phyloP scores from a whole-genome alignment of 2,888 invertebrate species.

The Scaptomyza polygonia region DNA sequence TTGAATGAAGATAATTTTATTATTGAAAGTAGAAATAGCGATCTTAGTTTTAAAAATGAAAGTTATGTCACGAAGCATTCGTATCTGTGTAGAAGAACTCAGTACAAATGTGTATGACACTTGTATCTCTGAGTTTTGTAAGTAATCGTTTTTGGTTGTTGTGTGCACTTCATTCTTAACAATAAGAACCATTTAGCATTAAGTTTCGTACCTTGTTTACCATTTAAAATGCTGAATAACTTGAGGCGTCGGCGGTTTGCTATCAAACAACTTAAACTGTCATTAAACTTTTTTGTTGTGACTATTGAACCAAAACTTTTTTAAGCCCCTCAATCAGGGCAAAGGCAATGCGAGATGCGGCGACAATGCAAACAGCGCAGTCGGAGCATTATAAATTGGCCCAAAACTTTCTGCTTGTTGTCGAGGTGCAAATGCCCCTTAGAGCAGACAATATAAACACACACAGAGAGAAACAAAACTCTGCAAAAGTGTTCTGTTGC shows the following conservation, averaged over 20 bases:
- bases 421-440: slow-evolving; percentile 70
- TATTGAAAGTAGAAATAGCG: no score
- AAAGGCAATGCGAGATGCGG: slow-evolving; percentile 15
- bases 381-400: slow-evolving; percentile 63
- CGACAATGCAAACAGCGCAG: slow-evolving; percentile 63
- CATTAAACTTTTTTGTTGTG: slow-evolving; percentile 81
- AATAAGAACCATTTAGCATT: slow-evolving; percentile 5
- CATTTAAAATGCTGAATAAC: slow-evolving; percentile 45
- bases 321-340: slow-evolving; percentile 53
- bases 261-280: slow-evolving; percentile 82
- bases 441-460: slow-evolving; percentile 47
- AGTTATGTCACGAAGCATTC: no score
- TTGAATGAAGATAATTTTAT: no score
- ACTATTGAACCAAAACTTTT: slow-evolving; percentile 60
- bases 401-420: slow-evolving; percentile 63
- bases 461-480: slow-evolving; percentile 25
- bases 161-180: no score
- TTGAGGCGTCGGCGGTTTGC: slow-evolving; percentile 41
- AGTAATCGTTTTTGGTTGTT: background rate
- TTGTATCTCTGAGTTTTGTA: no score
- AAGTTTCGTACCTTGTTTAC: slow-evolving; percentile 30
- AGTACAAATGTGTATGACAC: no score
- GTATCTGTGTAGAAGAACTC: no score
- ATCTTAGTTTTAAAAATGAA: no score
- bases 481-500: slow-evolving; percentile 39